A percentile compares a stretch with the other conserved stretches of the same genome.
These are phyloP conservation scores for Stichodactyla helianthus DNA, from an alignment of 64 coral and sea anemone species.

Conservation along the genomic window DNA sequence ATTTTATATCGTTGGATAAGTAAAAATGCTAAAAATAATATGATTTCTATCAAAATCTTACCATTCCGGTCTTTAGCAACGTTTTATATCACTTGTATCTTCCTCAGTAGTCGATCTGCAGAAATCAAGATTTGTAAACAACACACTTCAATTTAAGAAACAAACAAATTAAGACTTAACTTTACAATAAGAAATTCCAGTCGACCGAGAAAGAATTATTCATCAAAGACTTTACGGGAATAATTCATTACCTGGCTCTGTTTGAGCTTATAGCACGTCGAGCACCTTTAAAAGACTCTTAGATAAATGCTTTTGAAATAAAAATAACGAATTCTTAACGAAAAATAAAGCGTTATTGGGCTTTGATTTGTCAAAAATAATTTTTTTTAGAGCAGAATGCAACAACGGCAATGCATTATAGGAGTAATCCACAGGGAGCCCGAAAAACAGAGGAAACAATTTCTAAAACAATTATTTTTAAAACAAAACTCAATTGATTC, in stretches of 20 bases:
- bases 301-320: not conserved
- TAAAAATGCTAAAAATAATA: not conserved
- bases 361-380: not conserved
- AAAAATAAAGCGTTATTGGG: not conserved
- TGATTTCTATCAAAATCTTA: not conserved
- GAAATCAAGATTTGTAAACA: not conserved
- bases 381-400: not conserved
- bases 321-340: not conserved
- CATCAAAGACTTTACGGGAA: not conserved
- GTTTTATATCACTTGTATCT: not conserved
- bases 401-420: not conserved
- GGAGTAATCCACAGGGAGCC: not conserved
- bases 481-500: not conserved
- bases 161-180: not conserved
- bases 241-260: not conserved
- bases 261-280: not conserved
- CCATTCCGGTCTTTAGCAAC: not conserved
- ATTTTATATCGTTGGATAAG: not conserved
- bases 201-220: not conserved
- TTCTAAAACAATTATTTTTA: not conserved
- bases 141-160: not conserved
- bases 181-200: not conserved
- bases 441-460: not conserved
- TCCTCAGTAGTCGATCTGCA: not conserved
- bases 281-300: not conserved